Evolutionary conservation across 1,140 invertebrate species (phyloP).

Genomic region (Thaumetopoea pityocampa): DNA sequence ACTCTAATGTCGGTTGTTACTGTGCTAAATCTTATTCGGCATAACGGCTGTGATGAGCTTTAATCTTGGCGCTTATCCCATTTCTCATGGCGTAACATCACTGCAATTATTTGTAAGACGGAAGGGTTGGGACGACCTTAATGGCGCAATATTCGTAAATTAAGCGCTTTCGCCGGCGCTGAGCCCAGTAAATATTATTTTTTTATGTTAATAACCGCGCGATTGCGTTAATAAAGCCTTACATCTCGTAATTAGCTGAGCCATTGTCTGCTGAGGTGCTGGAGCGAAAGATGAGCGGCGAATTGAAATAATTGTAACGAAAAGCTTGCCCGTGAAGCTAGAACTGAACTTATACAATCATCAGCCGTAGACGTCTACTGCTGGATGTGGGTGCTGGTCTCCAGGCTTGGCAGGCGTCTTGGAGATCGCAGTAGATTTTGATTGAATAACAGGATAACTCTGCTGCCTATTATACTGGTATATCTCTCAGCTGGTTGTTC

Average conservation of each 20-base stretch:
- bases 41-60: conserved; percentile 55
- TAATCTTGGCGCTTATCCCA: conserved; percentile 66
- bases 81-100: conserved; percentile 57
- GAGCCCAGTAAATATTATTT: conserved; percentile 71
- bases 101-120: conserved; percentile 68
- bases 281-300: conserved; percentile 37
- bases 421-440: too few species aligned
- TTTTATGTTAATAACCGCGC: conserved; percentile 73
- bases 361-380: too few species aligned
- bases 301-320: conserved; percentile 49
- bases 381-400: too few species aligned
- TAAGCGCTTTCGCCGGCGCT: conserved; percentile 47
- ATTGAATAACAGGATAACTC: too few species aligned
- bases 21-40: conserved; percentile 50
- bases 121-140: conserved; percentile 59
- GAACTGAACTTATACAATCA: too few species aligned
- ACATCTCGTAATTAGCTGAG: conserved; percentile 69
- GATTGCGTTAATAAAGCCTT: conserved; percentile 74
- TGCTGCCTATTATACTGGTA: too few species aligned
- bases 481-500: too few species aligned
- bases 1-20: conserved; percentile 37
- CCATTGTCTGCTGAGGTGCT: conserved; percentile 58
- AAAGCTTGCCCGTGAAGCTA: conserved; percentile 15
- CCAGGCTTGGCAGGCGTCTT: too few species aligned
- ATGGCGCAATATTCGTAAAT: conserved; percentile 72